Base-by-base conservation (phyloP, 2,888 invertebrate genomes). In the Bhutanitis thaidina region DNA sequence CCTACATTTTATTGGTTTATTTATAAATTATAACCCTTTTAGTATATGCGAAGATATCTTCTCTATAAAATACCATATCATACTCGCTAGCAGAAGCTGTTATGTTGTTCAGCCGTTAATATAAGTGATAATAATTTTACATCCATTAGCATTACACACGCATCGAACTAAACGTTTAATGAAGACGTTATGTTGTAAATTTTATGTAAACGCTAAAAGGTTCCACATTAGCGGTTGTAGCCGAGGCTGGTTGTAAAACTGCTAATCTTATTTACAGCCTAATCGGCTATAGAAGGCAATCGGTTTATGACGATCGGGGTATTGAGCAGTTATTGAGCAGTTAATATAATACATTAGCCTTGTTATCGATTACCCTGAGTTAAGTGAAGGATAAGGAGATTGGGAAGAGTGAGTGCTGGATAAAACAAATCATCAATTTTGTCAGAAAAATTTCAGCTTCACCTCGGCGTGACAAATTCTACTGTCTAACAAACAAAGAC, bases 141-240 rank as follows among this genome's bases (percentile, higher is more conserved):
- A 14, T 36, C 47, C 37, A 44, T 61, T 57, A 57, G 61, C 52
- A 52, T 51, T 54, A 61, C 49, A 49, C 47, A 50, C 37, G 43
- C 25, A 9, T 52, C 40, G 44, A 55, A 58, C 43, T 52, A 37
- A 51, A 49, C 43, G 54, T 53, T 58, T 63, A 64, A 62, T 62
- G 61, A 59, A 63, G 63, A 59, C 58, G 61, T 60, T 58, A 58
- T 55, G 60, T 58, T 63, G 66, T 72, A 76, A 74, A 73, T 62
- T 74, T 69, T 72, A 71, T 65, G 60, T 52, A 59, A 57, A 55
- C 61, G 67, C 74, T 78, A 78, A 78, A 77, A 75, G 74, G 69
- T 64, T 62, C 34, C 54, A 48, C 63, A 60, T 62, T 64, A 59
- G 61, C 62, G 58, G 58, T 38, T 41, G 59, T 56, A 56, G 55